Evolutionary conservation across 2,888 invertebrate genomes (phyloP), one percentile per base, ranked within the genome.

Genomic region (Drosophila basisetae): DNA sequence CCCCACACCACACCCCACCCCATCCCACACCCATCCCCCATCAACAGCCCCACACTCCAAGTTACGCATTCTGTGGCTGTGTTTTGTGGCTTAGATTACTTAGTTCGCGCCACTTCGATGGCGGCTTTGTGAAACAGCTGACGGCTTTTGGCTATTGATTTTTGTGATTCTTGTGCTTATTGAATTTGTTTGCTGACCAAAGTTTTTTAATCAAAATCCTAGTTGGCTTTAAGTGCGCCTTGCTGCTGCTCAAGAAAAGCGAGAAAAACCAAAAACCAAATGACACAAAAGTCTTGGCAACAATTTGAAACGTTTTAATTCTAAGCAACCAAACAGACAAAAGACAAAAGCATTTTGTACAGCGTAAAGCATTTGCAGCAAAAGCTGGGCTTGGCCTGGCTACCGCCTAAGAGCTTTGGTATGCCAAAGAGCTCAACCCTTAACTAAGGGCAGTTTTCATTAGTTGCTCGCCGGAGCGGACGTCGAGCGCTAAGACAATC

Each of bases 41-140:
- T 25, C 64, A 28, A 7, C 5, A 35, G 16, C 35, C 13, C 30
- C 33, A 13, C 33, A 7, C 11, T 59, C 50, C 37, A 9, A n/a
- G 4, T 50, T 33, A 39, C 73, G 63, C 81, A 76, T 83, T 71
- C 73, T 91, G 91, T 62, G 91, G 90, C 85, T 69, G 62, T 77
- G 88, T 84, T 89, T 82, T 91, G 87, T 62, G 87, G 87, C 90
- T 87, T 89, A 89, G 91, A 87, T 87, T 87, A 88, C 89, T 87
- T 66, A 87, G 85, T 73, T 77, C 71, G 60, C 70, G 77, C 58
- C 80, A 68, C 56, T 80, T 82, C 70, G 82, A 70, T 78, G 82
- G 56, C 30, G n/a, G 47, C 58, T 56, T n/a, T 60, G 22, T n/a
- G 43, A 67, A 75, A 60, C 88, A 86, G 86, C 85, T 86, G 87